Evolutionary conservation across 2,888 invertebrate species (phyloP).

Genomic region (Tipula confusa): DNA sequence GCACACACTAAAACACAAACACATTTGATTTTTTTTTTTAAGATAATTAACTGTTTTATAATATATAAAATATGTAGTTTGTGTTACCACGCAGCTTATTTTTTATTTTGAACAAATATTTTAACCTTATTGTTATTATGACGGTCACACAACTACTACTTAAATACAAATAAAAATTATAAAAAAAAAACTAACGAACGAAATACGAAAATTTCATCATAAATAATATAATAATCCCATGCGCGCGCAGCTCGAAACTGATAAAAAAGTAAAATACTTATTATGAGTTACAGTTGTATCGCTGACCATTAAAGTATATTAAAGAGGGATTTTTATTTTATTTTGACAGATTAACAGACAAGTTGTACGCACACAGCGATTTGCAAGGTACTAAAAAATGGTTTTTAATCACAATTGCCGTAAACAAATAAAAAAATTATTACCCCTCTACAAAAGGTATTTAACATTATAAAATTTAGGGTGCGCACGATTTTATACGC

Average conservation of each 20-base stretch:
- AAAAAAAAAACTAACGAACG: background rate
- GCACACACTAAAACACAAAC: background rate
- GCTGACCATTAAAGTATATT: background rate
- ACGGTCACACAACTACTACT: background rate
- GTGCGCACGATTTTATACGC: background rate
- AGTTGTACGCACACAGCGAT: background rate
- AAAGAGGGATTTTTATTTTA: background rate
- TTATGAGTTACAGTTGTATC: background rate
- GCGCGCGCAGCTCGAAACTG: background rate
- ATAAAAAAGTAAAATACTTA: background rate
- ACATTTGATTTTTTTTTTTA: background rate
- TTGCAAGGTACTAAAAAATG: background rate
- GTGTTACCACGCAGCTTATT: background rate
- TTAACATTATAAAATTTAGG: background rate
- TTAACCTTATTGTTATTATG: background rate
- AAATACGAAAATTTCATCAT: background rate
- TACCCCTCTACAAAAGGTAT: too few species aligned
- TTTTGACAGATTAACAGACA: background rate
- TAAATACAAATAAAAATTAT: too few species aligned
- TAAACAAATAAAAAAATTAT: background rate
- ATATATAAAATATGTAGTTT: background rate
- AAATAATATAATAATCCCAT: background rate
- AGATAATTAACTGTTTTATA: background rate
- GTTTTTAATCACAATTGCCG: background rate
- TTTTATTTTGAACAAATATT: background rate